Base-by-base conservation (phyloP, 2,888 invertebrate species). In the Eupithecia centaureata region DNA sequence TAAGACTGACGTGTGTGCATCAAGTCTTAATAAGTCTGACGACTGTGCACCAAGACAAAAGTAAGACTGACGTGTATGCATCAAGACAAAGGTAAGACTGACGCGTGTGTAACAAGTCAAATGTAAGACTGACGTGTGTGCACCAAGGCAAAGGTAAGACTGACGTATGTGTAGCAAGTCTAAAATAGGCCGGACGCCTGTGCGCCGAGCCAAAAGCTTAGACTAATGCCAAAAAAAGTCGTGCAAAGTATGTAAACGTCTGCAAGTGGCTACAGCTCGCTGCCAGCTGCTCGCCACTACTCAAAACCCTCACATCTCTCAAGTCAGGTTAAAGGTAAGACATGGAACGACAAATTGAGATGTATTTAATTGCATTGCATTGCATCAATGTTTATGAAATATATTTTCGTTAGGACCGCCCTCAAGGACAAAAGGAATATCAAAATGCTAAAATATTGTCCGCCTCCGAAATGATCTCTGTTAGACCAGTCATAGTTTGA, bases 121-220 rank as follows among this genome's bases (percentile, higher is more conserved):
- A 99, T 99, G 99, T 94, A 97, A 97, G 10, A 25, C 95, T 99
- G 77, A 96, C 97, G 75, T 96, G 97, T 65, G 97, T 98, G 82
- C 97, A 97, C 83, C 98, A 98, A 94, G 98, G 98, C 79, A 98
- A 98, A 99, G 99, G 99, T 94, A 97, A 97, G 51, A 15, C 52
- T 38, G 38, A 47, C 10, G 22, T 15, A 8, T 18, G 47, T 22
- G 22, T 97, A 97, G 83, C 98, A 98, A 94, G 98, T 98, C 79
- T 98, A 98, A 99, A 99, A 99, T 94, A 97, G 97, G 33, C 3
- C 38, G n/a, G n/a, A n/a, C n/a, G n/a, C n/a, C n/a, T n/a, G n/a
- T n/a, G n/a, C n/a, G n/a, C n/a, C n/a, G n/a, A n/a, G n/a, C n/a
- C n/a, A n/a, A n/a, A n/a, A n/a, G n/a, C n/a, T n/a, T n/a, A n/a